These are phyloP conservation scores for Sandelia bainsii DNA, from an alignment of 2,797 vertebrate species.

Conservation along the genomic window DNA sequence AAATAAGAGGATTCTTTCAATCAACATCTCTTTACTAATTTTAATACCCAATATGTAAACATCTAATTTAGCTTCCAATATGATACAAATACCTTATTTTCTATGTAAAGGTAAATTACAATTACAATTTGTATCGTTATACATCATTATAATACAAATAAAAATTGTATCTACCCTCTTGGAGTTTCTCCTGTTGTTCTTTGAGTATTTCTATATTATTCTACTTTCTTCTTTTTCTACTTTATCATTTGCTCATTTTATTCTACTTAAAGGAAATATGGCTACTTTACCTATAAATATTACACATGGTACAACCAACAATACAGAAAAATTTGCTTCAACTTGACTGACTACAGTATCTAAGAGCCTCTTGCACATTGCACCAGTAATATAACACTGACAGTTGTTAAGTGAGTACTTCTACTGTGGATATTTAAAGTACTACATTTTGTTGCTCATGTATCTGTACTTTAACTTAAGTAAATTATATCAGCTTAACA, in stretches of 20 bases:
- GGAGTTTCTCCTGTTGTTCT: neutral
- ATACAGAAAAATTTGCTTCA: neutral
- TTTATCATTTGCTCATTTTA: too few relatives aligned
- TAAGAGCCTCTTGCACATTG: neutral
- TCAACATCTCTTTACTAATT: neutral
- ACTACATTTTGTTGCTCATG: neutral
- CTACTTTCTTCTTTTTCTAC: too few relatives aligned
- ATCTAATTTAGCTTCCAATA: neutral
- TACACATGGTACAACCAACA: too few relatives aligned
- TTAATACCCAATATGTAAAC: slow-evolving; percentile 15
- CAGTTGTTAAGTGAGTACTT: too few relatives aligned
- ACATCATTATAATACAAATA: neutral
- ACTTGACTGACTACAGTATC: neutral
- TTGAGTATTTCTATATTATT: too few relatives aligned
- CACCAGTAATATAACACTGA: neutral
- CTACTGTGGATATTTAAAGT: too few relatives aligned
- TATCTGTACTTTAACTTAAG: neutral
- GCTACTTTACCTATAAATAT: too few relatives aligned
- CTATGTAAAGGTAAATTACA: slow-evolving; percentile 13
- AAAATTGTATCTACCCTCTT: neutral
- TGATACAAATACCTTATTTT: neutral
- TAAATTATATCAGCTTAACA: neutral
- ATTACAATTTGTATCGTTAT: neutral
- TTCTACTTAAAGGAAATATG: too few relatives aligned
- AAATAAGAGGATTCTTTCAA: slow-evolving; percentile 22